Evolutionary conservation across 2,797 vertebrate species (phyloP).

Genomic region (Betta splendens): DNA sequence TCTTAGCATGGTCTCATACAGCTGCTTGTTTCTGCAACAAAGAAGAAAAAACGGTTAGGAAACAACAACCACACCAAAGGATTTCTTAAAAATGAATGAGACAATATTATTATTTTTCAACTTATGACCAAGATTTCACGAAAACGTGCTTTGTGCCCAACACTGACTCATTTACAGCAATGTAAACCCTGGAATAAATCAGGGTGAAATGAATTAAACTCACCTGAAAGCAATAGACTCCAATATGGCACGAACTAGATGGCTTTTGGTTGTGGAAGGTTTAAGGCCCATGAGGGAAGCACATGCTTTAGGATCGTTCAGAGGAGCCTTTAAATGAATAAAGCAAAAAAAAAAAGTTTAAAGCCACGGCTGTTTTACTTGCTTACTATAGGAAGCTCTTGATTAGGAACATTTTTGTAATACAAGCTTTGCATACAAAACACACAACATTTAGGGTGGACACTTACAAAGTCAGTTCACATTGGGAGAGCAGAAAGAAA

Average conservation of each 20-base stretch:
- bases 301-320: constrained; percentile 90
- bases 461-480: constrained; percentile 68
- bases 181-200: too few species aligned
- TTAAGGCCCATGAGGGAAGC: constrained; percentile 95
- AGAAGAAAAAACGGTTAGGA: constrained; percentile 11
- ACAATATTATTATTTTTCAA: too few species aligned
- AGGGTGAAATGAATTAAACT: too few species aligned
- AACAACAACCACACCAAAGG: background rate
- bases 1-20: constrained; percentile 88
- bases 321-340: constrained; percentile 81
- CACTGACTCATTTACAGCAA: too few species aligned
- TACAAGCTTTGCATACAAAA: constrained; percentile 2
- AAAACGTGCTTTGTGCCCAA: too few species aligned
- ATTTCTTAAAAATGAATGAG: background rate
- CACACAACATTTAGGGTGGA: constrained; percentile 33
- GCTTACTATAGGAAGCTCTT: background rate
- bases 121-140: too few species aligned
- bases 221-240: constrained; percentile 95
- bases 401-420: background rate
- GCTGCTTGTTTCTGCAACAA: constrained; percentile 91
- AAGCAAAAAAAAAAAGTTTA: too few species aligned
- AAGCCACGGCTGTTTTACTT: background rate
- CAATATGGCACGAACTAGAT: constrained; percentile 93
- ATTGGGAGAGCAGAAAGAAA: constrained; percentile 60
- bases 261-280: constrained; percentile 88